Conservation (phyloP, 2,888 invertebrate genomes). For the Scaptomyza flava region DNA sequence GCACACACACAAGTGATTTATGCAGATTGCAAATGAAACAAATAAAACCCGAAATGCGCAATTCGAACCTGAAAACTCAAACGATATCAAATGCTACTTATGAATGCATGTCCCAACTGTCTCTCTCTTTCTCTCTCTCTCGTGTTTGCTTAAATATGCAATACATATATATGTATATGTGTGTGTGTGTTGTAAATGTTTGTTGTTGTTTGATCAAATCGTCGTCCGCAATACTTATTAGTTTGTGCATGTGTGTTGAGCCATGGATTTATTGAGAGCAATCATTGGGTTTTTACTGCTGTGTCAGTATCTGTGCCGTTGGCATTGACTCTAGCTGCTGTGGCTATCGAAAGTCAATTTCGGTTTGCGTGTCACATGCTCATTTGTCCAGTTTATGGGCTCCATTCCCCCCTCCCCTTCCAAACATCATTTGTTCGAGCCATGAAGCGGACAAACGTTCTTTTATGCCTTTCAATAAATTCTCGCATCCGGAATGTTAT, state of each 20-base stretch:
- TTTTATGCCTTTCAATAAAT: conserved; percentile 77
- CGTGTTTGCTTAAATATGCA: conserved; percentile 31
- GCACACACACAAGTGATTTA: conserved; percentile 55
- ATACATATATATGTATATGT: conserved; percentile 14
- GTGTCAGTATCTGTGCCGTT: conserved; percentile 1
- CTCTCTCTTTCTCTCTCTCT: background rate
- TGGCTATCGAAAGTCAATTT: conserved; percentile 79
- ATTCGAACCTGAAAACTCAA: conserved; percentile 14
- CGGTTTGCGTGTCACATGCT: conserved; percentile 75
- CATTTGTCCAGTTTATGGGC: conserved; percentile 75
- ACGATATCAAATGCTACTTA: conserved; percentile 62
- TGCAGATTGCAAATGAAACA: conserved; percentile 70
- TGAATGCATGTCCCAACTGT: conserved; percentile 52
- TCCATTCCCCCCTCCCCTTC: conserved; percentile 4
- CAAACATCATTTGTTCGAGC: conserved; percentile 63
- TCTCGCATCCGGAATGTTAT: conserved; percentile 57
- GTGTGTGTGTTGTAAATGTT: conserved; percentile 38
- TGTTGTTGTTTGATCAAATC: conserved; percentile 48
- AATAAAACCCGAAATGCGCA: conserved; percentile 16
- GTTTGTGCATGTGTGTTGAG: conserved; percentile 60
- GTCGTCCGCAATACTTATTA: conserved; percentile 55
- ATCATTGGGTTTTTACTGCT: conserved; percentile 63
- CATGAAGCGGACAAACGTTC: conserved; percentile 26
- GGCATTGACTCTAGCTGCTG: conserved; percentile 20
- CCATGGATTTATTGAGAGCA: conserved; percentile 74